Evolutionary conservation across 2,888 invertebrate genomes (phyloP).

Genomic region (Eurytoma adleriae): DNA sequence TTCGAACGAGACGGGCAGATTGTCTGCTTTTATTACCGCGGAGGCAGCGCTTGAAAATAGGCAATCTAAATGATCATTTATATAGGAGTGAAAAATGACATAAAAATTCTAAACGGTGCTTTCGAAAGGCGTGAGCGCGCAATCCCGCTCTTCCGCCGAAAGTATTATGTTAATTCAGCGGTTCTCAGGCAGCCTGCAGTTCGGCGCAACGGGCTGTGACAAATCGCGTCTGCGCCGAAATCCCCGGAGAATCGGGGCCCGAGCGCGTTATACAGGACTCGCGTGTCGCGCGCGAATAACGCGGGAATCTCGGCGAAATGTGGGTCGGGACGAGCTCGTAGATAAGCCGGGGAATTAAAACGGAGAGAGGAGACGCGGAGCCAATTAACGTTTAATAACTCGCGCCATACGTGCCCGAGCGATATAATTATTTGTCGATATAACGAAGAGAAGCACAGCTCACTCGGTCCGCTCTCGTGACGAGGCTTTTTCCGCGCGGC

Average conservation of each 20-base stretch:
- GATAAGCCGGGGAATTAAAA: neutral
- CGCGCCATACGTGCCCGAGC: slow-evolving; percentile 3
- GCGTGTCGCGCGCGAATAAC: slow-evolving; percentile 15
- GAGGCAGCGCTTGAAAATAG: neutral
- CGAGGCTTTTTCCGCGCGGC: slow-evolving; percentile 6
- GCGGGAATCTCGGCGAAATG: slow-evolving; percentile 32
- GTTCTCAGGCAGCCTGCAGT: neutral
- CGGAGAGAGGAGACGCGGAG: slow-evolving; percentile 5
- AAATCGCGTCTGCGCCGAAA: neutral
- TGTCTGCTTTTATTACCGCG: too few species aligned
- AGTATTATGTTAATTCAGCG: slow-evolving; percentile 30
- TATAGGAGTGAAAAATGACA: slow-evolving; percentile 3
- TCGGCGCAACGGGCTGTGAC: neutral
- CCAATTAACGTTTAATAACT: slow-evolving; percentile 48
- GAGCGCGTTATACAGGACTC: neutral
- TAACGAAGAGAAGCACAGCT: neutral
- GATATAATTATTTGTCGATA: slow-evolving; percentile 44
- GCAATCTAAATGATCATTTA: slow-evolving; percentile 10
- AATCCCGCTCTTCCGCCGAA: slow-evolving; percentile 7
- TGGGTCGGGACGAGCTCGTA: slow-evolving; percentile 30
- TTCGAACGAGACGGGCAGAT: too few species aligned
- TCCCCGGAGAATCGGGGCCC: neutral
- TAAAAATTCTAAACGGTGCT: neutral
- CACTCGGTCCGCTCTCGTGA: slow-evolving; percentile 13
- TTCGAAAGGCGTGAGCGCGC: slow-evolving; percentile 36